Percentiles rank a stretch among this genome's conserved stretches.
Conservation (phyloP, 2,888 invertebrate species). For the Oeneis ivallda region DNA sequence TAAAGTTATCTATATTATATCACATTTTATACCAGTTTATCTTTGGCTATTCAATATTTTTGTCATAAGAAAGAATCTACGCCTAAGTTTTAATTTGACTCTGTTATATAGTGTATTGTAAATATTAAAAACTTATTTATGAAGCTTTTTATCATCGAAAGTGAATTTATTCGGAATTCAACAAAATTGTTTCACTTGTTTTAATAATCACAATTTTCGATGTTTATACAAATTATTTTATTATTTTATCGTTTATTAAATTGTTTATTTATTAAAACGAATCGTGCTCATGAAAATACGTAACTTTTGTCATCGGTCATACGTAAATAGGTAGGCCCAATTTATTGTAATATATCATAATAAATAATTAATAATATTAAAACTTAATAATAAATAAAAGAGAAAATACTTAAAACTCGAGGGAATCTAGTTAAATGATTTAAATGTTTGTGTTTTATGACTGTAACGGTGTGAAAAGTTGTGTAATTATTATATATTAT, state of each 20-base stretch:
- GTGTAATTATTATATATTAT: constrained; percentile 73
- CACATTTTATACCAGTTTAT: constrained; percentile 4
- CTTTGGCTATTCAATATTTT: constrained; percentile 9
- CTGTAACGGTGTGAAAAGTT: constrained; percentile 76
- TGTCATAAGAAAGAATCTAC: constrained; percentile 61
- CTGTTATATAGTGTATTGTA: constrained; percentile 64
- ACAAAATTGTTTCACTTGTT: constrained; percentile 66
- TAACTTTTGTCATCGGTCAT: constrained; percentile 76
- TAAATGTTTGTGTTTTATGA: constrained; percentile 78
- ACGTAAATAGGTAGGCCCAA: constrained; percentile 81
- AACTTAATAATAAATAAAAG: constrained; percentile 63
- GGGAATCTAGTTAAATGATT: constrained; percentile 72
- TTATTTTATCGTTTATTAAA: constrained; percentile 45
- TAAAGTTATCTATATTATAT: not conserved
- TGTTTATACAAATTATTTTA: constrained; percentile 53
- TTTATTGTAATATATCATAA: constrained; percentile 78
- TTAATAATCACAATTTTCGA: constrained; percentile 54
- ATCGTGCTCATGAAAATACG: constrained; percentile 74
- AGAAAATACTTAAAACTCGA: constrained; percentile 73
- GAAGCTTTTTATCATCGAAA: constrained; percentile 36
- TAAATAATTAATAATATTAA: constrained; percentile 70
- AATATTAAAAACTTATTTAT: constrained; percentile 64
- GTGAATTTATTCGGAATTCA: constrained; percentile 41
- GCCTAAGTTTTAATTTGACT: constrained; percentile 58
- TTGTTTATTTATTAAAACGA: constrained; percentile 65